Evolutionary conservation across 2,113 vertebrate species (phyloP).

Genomic region (Channa argus): DNA sequence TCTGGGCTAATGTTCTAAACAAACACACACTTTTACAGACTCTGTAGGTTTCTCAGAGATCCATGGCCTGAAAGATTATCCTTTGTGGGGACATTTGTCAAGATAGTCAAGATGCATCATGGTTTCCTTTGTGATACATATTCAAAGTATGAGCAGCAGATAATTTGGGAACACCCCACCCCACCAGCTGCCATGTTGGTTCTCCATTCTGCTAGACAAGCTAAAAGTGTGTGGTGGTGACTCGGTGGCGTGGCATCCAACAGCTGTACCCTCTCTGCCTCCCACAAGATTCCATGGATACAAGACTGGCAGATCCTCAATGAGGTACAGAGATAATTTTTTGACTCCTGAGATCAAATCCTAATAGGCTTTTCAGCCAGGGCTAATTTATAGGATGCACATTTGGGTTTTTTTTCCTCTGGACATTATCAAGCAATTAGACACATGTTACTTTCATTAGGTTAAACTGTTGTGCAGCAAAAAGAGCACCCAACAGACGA

Average conservation of each 20-base stretch:
- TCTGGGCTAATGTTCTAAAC: background rate
- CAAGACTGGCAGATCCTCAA: conserved; percentile 29
- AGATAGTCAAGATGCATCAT: conserved; percentile 39
- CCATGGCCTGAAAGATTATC: conserved; percentile 6
- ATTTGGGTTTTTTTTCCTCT: conserved; percentile 19
- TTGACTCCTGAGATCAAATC: conserved; percentile 59
- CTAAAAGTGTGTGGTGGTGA: conserved; percentile 76
- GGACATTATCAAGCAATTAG: conserved; percentile 54
- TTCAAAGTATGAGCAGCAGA: conserved; percentile 77
- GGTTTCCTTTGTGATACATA: conserved; percentile 70
- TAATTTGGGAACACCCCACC: conserved; percentile 76
- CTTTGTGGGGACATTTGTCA: conserved; percentile 33
- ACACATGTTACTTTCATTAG: conserved; percentile 55
- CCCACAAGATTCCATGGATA: conserved; percentile 48
- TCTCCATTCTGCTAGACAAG: conserved; percentile 57
- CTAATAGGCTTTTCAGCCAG: conserved; percentile 54
- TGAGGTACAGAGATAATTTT: conserved; percentile 23
- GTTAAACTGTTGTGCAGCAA: conserved; percentile 50
- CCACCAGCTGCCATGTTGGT: conserved; percentile 77
- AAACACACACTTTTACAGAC: background rate
- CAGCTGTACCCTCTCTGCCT: conserved; percentile 72
- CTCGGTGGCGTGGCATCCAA: conserved; percentile 74
- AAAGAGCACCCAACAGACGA: conserved; percentile 48
- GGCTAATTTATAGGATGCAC: conserved; percentile 37
- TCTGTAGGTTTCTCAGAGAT: background rate